phyloP scores from a whole-genome alignment of 2,797 vertebrate species.

The Leptatherina wallacei region DNA sequence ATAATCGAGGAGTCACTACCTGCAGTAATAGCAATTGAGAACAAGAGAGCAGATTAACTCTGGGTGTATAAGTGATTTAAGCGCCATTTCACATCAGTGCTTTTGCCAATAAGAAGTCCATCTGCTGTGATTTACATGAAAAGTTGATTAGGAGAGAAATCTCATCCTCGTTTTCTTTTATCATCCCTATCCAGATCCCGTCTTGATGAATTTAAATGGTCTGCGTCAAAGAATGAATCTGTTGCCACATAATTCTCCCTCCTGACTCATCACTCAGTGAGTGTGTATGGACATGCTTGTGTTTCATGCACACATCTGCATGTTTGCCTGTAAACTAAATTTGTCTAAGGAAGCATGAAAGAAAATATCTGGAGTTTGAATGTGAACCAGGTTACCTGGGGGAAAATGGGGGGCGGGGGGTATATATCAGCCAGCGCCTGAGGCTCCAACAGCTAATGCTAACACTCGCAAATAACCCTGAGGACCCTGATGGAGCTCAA shows the following conservation, averaged over 20 bases:
- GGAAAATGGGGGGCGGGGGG: background rate
- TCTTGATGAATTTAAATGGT: conserved; percentile 58
- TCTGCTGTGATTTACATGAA: conserved; percentile 54
- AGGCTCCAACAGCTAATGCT: conserved; percentile 59
- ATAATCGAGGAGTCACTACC: conserved; percentile 32
- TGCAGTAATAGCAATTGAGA: conserved; percentile 23
- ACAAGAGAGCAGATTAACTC: conserved; percentile 33
- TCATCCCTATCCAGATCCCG: conserved; percentile 31
- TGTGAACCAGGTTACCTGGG: conserved; percentile 28
- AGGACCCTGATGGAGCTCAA: conserved; percentile 58
- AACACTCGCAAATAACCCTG: conserved; percentile 62
- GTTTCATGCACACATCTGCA: conserved; percentile 8
- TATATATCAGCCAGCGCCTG: conserved; percentile 43
- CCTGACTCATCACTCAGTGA: conserved; percentile 47
- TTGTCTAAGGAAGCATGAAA: conserved; percentile 45
- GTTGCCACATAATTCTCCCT: conserved; percentile 44
- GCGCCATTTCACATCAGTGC: conserved; percentile 43
- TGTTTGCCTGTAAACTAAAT: conserved; percentile 24
- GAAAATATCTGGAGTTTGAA: conserved; percentile 43
- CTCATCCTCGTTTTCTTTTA: conserved; percentile 48
- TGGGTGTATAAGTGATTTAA: conserved; percentile 54
- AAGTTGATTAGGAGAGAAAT: conserved; percentile 44
- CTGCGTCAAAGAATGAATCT: conserved; percentile 58
- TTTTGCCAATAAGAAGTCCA: conserved; percentile 31
- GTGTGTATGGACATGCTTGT: conserved; percentile 16